phyloP scores from a whole-genome alignment of 2,888 invertebrate species.

The Oxytorus armatus region DNA sequence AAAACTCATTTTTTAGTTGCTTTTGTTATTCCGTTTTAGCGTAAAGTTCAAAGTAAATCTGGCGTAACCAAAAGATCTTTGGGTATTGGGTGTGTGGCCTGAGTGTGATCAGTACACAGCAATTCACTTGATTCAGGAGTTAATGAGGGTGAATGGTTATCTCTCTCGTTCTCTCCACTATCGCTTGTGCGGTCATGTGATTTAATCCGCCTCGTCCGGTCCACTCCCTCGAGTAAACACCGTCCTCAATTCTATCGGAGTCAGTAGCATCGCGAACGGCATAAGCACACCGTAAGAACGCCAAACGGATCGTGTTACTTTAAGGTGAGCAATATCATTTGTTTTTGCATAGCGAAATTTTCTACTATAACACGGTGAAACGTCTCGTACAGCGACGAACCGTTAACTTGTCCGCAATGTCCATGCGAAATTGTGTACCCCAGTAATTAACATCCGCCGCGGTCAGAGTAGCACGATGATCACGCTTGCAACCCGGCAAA shows the following conservation, averaged over 20 bases:
- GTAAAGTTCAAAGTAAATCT: neutral
- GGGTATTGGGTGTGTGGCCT: slow-evolving; percentile 23
- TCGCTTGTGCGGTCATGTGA: slow-evolving; percentile 65
- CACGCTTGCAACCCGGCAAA: slow-evolving; percentile 55
- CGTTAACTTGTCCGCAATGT: slow-evolving; percentile 27
- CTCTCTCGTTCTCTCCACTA: slow-evolving; percentile 41
- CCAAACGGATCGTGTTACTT: slow-evolving; percentile 23
- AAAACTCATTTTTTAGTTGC: neutral
- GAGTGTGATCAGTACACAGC: slow-evolving; percentile 48
- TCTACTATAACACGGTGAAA: slow-evolving; percentile 19
- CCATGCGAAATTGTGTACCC: slow-evolving; percentile 41
- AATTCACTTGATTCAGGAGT: slow-evolving; percentile 62
- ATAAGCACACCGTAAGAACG: slow-evolving; percentile 55
- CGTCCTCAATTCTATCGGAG: slow-evolving; percentile 61
- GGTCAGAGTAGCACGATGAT: slow-evolving; percentile 46
- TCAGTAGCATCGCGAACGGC: slow-evolving; percentile 49
- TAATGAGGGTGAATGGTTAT: slow-evolving; percentile 64
- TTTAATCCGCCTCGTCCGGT: slow-evolving; percentile 67
- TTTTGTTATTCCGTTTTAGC: neutral
- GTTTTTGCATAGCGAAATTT: slow-evolving; percentile 11
- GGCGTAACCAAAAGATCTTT: slow-evolving; percentile 26
- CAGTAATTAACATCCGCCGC: slow-evolving; percentile 63
- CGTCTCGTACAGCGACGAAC: slow-evolving; percentile 8
- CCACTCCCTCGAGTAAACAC: slow-evolving; percentile 64
- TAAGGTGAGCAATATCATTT: slow-evolving; percentile 50